Evolutionary conservation across 2,888 invertebrate genomes (phyloP).

Genomic region (Andrena marginata): DNA sequence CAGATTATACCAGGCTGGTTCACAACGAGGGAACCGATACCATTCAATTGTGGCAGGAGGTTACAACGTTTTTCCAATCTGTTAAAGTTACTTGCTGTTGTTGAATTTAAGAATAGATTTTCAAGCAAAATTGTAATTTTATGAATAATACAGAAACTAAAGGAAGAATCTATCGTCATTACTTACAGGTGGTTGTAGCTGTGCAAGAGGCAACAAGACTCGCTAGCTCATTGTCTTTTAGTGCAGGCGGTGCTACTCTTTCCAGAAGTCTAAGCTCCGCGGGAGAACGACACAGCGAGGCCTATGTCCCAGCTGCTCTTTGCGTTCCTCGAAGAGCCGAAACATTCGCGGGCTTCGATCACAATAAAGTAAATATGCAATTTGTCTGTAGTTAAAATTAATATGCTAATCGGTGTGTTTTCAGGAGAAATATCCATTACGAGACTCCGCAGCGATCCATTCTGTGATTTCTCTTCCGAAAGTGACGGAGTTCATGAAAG

Average conservation of each 20-base stretch:
- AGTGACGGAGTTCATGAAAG: conserved; percentile 69
- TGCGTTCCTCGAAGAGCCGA: conserved; percentile 94
- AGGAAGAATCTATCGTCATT: not conserved
- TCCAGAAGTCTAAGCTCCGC: conserved; percentile 97
- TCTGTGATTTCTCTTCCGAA: conserved; percentile 74
- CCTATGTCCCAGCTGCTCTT: conserved; percentile 93
- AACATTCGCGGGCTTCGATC: conserved; percentile 98
- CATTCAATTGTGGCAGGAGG: conserved; percentile 93
- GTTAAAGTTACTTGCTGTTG: not conserved
- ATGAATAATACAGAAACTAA: not conserved
- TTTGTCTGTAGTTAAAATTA: not conserved
- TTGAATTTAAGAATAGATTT: no score
- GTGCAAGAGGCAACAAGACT: conserved; percentile 91
- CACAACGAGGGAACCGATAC: conserved; percentile 91
- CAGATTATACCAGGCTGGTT: conserved; percentile 92
- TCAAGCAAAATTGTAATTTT: not conserved
- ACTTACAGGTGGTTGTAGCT: conserved; percentile 79
- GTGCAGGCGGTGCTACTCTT: conserved; percentile 89
- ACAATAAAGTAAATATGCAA: conserved; percentile 79
- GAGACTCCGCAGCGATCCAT: conserved; percentile 77
- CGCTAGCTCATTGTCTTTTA: conserved; percentile 90
- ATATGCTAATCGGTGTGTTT: not conserved
- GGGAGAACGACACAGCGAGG: conserved; percentile 95
- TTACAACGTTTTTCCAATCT: conserved; percentile 78
- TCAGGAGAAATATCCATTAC: conserved; percentile 80